phyloP scores from a whole-genome alignment of 2,113 vertebrate genomes.

The Pelvicachromis taeniatus region DNA sequence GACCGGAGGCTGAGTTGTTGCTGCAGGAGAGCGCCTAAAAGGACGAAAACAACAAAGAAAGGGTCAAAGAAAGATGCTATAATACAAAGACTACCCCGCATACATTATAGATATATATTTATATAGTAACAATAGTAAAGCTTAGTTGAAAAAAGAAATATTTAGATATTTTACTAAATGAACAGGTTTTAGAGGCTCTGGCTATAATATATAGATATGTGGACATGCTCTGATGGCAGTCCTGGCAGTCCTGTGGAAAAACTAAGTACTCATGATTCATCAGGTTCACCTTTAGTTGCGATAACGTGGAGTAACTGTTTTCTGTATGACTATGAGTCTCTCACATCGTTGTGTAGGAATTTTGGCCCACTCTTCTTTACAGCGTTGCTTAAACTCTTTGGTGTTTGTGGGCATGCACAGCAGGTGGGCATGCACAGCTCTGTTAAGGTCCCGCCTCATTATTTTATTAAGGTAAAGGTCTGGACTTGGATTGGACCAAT shows the following conservation, averaged over 20 bases:
- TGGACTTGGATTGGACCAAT: not conserved
- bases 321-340: not conserved
- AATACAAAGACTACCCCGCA: not conserved
- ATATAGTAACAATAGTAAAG: not conserved
- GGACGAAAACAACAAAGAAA: not conserved
- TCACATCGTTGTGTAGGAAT: fast-evolving
- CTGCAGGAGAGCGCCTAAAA: constrained; percentile 88
- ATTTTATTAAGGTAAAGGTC: not conserved
- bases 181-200: not conserved
- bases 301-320: not conserved
- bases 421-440: not conserved
- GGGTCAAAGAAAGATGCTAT: not conserved
- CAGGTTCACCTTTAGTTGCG: not conserved
- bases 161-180: not conserved
- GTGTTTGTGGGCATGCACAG: not conserved
- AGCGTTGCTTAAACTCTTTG: not conserved
- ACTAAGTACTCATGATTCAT: not conserved
- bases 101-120: not conserved
- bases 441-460: not conserved
- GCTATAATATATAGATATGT: not conserved
- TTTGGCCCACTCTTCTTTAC: not conserved
- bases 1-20: constrained; percentile 82
- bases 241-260: not conserved
- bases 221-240: not conserved
- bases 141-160: not conserved